phyloP scores from a whole-genome alignment of 2,797 vertebrate species.

The Labroides dimidiatus region DNA sequence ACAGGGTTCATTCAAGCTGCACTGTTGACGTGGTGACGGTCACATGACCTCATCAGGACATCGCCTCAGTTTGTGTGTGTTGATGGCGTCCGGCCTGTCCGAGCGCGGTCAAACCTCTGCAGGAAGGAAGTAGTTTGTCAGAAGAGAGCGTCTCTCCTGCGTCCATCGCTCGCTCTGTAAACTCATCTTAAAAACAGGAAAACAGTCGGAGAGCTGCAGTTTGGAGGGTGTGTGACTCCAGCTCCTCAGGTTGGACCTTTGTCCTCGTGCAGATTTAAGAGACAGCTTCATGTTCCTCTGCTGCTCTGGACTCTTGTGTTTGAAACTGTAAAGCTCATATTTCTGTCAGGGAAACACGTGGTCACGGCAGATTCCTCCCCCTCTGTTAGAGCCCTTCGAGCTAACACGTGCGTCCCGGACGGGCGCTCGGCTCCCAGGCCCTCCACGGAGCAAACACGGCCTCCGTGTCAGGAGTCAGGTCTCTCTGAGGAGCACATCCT shows the following conservation, averaged over 20 bases:
- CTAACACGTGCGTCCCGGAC: constrained; percentile 1
- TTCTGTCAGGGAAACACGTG: constrained; percentile 1
- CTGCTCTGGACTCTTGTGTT: constrained; percentile 39
- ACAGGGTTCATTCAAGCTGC: background rate
- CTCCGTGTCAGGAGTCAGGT: constrained; percentile 51
- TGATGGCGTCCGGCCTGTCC: constrained; percentile 7
- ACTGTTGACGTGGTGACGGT: background rate
- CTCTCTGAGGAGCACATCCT: too few relatives aligned
- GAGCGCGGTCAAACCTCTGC: constrained; percentile 7
- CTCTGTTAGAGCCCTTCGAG: too few relatives aligned
- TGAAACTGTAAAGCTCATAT: constrained; percentile 25
- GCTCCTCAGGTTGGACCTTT: constrained; percentile 51
- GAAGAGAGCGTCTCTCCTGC: constrained; percentile 22
- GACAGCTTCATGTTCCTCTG: constrained; percentile 61
- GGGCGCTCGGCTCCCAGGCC: constrained; percentile 57
- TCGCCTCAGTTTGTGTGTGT: background rate
- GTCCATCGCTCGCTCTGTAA: constrained; percentile 27
- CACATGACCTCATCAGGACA: constrained; percentile 21
- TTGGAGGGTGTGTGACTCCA: constrained; percentile 44
- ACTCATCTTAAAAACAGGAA: constrained; percentile 70
- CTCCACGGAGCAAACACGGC: constrained; percentile 30
- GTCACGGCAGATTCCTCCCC: background rate
- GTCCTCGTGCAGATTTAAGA: constrained; percentile 70
- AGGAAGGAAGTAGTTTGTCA: constrained; percentile 62
- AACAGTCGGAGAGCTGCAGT: constrained; percentile 33